A percentile compares a stretch with the other conserved stretches of the same genome.
These are phyloP conservation scores for Phlogophora meticulosa DNA, from an alignment of 2,888 invertebrate genomes.

Conservation along the genomic window DNA sequence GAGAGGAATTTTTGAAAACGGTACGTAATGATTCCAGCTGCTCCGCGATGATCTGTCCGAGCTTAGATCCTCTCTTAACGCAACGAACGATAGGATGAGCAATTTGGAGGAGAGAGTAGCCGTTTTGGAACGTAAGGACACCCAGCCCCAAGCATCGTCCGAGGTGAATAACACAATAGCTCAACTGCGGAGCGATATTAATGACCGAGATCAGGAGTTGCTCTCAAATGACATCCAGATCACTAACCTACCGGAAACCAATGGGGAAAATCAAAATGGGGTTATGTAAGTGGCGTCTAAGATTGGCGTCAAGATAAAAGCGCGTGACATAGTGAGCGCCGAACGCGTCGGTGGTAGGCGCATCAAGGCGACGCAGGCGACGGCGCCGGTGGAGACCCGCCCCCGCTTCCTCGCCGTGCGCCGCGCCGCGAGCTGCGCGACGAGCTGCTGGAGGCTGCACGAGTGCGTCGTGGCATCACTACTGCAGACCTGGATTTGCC, in stretches of 20 bases:
- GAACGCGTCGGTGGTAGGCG: background rate
- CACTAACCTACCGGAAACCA: no score
- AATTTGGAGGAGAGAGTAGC: slow-evolving; percentile 9
- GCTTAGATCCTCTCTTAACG: background rate
- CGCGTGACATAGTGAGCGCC: background rate
- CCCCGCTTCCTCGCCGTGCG: background rate
- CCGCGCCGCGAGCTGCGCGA: no score
- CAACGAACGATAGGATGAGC: background rate
- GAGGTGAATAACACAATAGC: no score
- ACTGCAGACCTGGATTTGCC: background rate
- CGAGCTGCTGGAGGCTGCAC: no score
- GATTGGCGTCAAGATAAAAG: background rate
- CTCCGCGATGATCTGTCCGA: slow-evolving; percentile 1
- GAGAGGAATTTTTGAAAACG: background rate
- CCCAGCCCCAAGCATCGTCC: no score
- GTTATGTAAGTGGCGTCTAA: background rate
- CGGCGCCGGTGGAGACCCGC: background rate
- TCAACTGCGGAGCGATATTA: no score
- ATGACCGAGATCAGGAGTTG: no score
- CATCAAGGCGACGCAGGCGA: slow-evolving; percentile 1
- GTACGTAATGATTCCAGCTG: background rate
- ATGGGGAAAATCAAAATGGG: no score
- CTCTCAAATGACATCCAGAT: no score
- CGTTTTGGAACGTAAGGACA: no score
- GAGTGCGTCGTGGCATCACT: no score